Conservation (phyloP, 2,888 invertebrate species). For the Crepidodera aurea region DNA sequence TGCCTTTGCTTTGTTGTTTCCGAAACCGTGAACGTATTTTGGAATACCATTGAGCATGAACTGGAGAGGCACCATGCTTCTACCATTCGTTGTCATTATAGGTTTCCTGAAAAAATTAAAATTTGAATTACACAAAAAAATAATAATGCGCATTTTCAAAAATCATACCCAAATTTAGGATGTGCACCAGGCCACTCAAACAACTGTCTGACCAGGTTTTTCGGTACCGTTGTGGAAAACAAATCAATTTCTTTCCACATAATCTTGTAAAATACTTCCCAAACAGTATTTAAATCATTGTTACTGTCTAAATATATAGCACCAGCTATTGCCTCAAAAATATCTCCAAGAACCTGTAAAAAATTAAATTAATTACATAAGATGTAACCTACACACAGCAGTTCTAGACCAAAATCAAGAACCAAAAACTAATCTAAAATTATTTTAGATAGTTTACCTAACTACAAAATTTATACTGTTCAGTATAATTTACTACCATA, state of each 20-base stretch:
- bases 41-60: slow-evolving; percentile 68
- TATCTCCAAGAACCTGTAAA: slow-evolving; percentile 79
- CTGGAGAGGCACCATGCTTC: slow-evolving; percentile 69
- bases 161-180: slow-evolving; percentile 74
- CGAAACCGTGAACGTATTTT: slow-evolving; percentile 74
- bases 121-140: neutral
- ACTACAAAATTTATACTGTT: no score
- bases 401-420: no score
- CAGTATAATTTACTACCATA: no score
- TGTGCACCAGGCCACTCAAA: slow-evolving; percentile 83
- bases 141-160: neutral
- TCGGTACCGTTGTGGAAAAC: slow-evolving; percentile 85
- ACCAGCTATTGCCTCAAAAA: slow-evolving; percentile 91
- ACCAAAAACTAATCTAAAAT: no score
- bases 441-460: no score
- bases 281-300: slow-evolving; percentile 76
- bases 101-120: slow-evolving; percentile 34
- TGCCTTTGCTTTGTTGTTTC: slow-evolving; percentile 73
- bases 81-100: slow-evolving; percentile 36
- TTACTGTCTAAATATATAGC: slow-evolving; percentile 89
- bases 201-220: slow-evolving; percentile 87
- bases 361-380: neutral
- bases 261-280: slow-evolving; percentile 82
- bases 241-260: slow-evolving; percentile 86
- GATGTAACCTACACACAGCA: neutral